phyloP scores from a whole-genome alignment of 2,797 vertebrate genomes.

The Otus scops region DNA sequence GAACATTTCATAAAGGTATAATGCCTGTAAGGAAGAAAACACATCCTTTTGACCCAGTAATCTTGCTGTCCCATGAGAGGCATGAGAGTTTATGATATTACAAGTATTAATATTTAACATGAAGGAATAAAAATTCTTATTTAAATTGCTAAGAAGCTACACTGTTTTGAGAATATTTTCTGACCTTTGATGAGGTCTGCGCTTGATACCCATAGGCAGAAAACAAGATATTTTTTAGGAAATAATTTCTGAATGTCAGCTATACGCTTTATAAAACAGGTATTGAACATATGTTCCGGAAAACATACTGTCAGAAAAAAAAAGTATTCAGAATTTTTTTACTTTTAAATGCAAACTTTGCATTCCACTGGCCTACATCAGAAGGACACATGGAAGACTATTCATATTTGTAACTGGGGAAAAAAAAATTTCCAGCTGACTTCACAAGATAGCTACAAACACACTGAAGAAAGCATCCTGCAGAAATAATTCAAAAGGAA shows the following conservation, averaged over 20 bases:
- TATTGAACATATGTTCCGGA: neutral
- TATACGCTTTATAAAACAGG: neutral
- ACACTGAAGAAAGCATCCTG: neutral
- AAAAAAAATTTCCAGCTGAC: neutral
- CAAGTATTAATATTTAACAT: conserved; percentile 45
- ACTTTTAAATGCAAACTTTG: neutral
- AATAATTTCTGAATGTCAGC: conserved; percentile 16
- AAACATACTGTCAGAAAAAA: neutral
- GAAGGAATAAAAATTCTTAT: conserved; percentile 17
- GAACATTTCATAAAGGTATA: neutral
- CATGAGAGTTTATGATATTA: neutral
- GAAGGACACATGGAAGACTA: neutral
- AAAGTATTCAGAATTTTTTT: neutral
- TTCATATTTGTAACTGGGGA: neutral
- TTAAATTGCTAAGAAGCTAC: conserved; percentile 49
- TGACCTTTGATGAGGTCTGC: neutral
- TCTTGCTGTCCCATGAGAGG: neutral
- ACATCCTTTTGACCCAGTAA: conserved; percentile 12
- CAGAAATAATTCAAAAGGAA: neutral
- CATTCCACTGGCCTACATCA: neutral
- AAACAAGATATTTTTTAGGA: conserved; percentile 9
- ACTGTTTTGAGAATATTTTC: neutral
- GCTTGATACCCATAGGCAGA: neutral
- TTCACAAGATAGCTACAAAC: neutral
- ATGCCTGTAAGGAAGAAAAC: neutral